A percentile compares a stretch with the other conserved stretches of the same genome.
Evolutionary conservation across 2,797 vertebrate species (phyloP).

Genomic region (Tangara arthus): DNA sequence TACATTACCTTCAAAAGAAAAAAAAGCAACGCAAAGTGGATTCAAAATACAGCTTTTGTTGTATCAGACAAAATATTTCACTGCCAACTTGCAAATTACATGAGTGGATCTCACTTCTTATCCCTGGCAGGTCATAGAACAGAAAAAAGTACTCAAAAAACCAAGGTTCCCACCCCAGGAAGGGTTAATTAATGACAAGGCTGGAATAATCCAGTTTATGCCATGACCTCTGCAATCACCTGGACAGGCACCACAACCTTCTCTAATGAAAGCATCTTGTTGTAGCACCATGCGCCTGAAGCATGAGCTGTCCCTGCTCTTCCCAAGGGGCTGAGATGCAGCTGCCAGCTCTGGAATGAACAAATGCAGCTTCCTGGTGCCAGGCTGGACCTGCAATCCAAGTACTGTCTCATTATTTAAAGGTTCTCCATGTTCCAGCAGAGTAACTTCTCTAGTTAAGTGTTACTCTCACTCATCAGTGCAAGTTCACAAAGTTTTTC

Average conservation of each 20-base stretch:
- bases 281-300: background rate
- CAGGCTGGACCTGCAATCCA: background rate
- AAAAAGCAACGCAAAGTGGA: background rate
- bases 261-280: accelerated
- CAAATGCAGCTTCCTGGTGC: background rate
- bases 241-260: background rate
- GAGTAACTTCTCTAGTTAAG: background rate
- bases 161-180: background rate
- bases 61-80: background rate
- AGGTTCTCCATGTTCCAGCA: accelerated
- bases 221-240: background rate
- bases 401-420: background rate
- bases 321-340: background rate
- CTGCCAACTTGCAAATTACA: background rate
- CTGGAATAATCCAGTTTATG: background rate
- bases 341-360: background rate
- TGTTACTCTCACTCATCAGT: background rate
- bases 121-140: background rate
- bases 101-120: background rate
- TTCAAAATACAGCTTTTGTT: background rate
- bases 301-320: background rate
- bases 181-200: background rate
- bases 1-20: background rate
- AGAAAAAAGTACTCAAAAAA: background rate
- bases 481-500: accelerated